Conservation (phyloP, 2,797 vertebrate species). For the Enteromius fasciolatus region DNA sequence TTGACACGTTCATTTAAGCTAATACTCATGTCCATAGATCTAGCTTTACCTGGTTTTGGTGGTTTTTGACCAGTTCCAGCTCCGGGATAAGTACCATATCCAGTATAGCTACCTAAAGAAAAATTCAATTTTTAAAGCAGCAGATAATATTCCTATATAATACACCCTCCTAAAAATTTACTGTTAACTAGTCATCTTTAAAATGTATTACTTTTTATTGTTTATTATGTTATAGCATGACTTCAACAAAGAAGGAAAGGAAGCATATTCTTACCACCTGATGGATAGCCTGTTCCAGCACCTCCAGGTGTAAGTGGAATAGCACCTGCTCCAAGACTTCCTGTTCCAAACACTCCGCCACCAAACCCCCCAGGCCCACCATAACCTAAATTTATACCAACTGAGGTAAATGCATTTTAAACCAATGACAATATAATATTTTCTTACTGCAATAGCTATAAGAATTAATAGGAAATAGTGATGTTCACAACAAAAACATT, state of each 20-base stretch:
- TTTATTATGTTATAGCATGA: background rate
- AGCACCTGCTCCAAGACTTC: conserved; percentile 53
- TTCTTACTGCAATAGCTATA: background rate
- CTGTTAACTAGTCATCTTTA: background rate
- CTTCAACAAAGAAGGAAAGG: background rate
- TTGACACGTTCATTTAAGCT: background rate
- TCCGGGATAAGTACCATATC: conserved; percentile 46
- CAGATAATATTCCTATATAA: background rate
- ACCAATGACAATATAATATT: background rate
- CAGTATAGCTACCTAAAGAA: conserved; percentile 46
- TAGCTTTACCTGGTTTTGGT: conserved; percentile 72
- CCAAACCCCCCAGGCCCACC: conserved; percentile 53
- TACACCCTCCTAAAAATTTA: background rate
- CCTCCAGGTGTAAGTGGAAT: conserved; percentile 38
- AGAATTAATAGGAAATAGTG: background rate
- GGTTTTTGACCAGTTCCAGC: conserved; percentile 65
- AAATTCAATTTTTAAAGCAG: background rate
- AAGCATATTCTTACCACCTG: conserved; percentile 11
- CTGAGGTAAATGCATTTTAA: background rate
- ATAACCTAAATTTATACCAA: conserved; percentile 57
- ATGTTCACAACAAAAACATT: background rate
- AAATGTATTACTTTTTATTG: background rate
- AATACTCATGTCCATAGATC: background rate
- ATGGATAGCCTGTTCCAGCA: conserved; percentile 35
- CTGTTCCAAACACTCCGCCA: conserved; percentile 56